phyloP scores from a whole-genome alignment of 2,888 invertebrate species.

The Therioaphis trifolii region DNA sequence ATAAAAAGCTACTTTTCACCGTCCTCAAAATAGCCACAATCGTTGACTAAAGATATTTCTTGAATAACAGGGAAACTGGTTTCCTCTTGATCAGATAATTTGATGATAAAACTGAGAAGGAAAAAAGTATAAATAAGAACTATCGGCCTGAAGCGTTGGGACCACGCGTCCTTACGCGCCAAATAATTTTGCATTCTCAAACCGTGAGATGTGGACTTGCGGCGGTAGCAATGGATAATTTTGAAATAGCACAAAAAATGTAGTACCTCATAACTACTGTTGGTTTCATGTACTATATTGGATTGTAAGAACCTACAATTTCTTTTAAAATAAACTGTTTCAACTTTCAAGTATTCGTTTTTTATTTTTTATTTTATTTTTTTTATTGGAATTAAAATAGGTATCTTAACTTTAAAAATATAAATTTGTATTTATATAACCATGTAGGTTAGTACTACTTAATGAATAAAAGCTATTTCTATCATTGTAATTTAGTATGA shows the following conservation, averaged over 20 bases:
- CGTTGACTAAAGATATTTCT: neutral
- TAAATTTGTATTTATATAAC: too few species aligned
- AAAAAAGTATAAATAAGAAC: conserved; percentile 25
- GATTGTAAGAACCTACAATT: too few species aligned
- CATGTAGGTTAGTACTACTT: too few species aligned
- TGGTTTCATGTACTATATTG: too few species aligned
- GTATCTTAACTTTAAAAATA: too few species aligned
- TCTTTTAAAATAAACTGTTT: too few species aligned
- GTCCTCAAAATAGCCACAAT: neutral
- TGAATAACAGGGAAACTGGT: neutral
- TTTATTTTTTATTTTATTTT: too few species aligned
- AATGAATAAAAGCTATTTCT: too few species aligned
- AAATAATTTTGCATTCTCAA: conserved; percentile 36
- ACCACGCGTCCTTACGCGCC: neutral
- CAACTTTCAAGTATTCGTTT: too few species aligned
- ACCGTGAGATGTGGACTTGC: neutral
- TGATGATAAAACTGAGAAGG: neutral
- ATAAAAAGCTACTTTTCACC: neutral
- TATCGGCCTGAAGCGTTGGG: neutral
- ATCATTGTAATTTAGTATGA: too few species aligned
- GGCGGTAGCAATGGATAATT: neutral
- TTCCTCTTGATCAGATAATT: conserved; percentile 26
- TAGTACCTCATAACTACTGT: neutral
- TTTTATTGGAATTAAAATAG: too few species aligned
- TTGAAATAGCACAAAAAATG: conserved; percentile 13